Evolutionary conservation across 35 echinoderm and acorn worm species (phyloP), one percentile per base, ranked within the genome.

Genomic region (Acanthaster planci): DNA sequence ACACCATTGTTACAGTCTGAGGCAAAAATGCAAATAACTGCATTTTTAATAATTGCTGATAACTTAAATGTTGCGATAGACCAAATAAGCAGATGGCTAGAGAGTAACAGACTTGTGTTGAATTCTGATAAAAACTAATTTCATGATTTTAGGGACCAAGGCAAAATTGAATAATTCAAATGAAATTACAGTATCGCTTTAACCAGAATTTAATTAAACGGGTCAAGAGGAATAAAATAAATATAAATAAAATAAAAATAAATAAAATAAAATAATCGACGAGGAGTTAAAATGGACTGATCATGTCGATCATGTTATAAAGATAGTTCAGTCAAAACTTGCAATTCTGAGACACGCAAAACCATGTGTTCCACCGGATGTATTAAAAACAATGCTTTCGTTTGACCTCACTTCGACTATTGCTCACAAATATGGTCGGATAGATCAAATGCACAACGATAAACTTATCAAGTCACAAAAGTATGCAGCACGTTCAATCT

Each of bases 361-460:
- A 67, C 18, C 59, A 47, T 47, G 42, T 47, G 12, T 47, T 47
- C 42, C 42, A 47, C 12, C 12, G 4, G 12, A 47, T 6, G 42
- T 47, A 27, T 1, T 67, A 8, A 67, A 67, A 67, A 7, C 30
- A 22, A n/a, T 67, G 59, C 59, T 7, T 67, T 67, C 30, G 30
- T 67, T 22, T 67, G 16, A 67, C 59, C 59, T 8, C 59, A 67
- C 30, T 67, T 67, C 30, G 59, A 67, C 30, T 67, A 67, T 22
- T 67, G 59, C 19, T 67, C 59, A 22, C 59, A 67, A 67, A 67
- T 67, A n/a, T 67, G 59, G 59, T 67, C 59, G 3, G 59, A 67
- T 27, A 67, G 19, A 6, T 5, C 7, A 67, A n/a, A 67, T 67
- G 59, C n/a, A 67, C 59, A 67, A n/a, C 1, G 59, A 67, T 2